These are phyloP conservation scores for Pseudopodoces humilis DNA, from an alignment of 2,113 vertebrate genomes.

Conservation along the genomic window DNA sequence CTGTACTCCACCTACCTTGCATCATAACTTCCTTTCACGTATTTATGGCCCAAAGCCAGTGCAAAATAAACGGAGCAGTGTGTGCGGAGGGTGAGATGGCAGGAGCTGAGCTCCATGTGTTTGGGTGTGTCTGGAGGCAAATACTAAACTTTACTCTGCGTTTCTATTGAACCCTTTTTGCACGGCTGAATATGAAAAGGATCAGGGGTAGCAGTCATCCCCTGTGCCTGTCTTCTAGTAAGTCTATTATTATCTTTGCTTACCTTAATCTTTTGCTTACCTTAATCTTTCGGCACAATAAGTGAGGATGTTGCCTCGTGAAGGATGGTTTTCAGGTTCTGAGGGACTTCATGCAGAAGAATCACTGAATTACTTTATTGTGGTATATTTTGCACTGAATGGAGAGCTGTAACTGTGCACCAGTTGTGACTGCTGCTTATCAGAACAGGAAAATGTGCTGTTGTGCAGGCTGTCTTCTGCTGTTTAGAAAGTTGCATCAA, in stretches of 20 bases:
- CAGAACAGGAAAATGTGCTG: neutral
- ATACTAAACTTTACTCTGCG: neutral
- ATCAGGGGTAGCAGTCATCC: neutral
- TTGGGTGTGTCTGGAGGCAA: neutral
- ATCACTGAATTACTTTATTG: neutral
- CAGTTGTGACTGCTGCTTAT: neutral
- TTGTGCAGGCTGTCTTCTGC: constrained; percentile 27
- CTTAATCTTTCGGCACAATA: neutral
- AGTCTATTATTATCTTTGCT: neutral
- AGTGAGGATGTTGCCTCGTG: neutral
- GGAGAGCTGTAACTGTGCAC: neutral
- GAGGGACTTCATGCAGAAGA: neutral
- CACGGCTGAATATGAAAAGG: neutral
- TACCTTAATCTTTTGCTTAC: constrained; percentile 27
- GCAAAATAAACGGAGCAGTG: neutral
- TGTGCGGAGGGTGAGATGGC: neutral
- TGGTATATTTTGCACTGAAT: neutral
- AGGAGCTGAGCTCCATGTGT: neutral
- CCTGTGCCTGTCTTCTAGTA: neutral
- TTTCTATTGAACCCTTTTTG: neutral
- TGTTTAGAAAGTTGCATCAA: constrained; percentile 7
- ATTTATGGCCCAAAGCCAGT: constrained; percentile 50
- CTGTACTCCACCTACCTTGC: constrained; percentile 53
- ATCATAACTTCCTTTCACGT: constrained; percentile 50
- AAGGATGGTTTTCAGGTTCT: neutral